phyloP scores from a whole-genome alignment of 2,113 vertebrate species.

The Lethenteron reissneri region DNA sequence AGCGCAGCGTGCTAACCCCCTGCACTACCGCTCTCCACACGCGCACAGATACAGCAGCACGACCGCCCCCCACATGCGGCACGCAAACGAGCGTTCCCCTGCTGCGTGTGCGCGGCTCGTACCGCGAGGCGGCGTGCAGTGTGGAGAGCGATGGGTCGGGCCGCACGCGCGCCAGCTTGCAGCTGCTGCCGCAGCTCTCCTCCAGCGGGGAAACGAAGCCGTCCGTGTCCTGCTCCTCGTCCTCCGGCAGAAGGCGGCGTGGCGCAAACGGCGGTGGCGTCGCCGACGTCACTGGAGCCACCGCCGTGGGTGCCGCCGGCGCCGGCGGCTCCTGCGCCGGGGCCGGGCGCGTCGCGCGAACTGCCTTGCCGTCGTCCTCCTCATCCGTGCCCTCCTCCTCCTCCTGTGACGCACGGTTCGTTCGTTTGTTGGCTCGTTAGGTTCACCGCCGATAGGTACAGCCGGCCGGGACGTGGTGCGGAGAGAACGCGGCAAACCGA shows the following conservation, averaged over 20 bases:
- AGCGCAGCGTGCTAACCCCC: too few species aligned
- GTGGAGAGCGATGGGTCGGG: conserved; percentile 63
- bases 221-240: conserved; percentile 57
- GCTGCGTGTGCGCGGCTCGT: conserved; percentile 16
- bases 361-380: conserved; percentile 32
- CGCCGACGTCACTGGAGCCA: not conserved
- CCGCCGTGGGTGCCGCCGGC: not conserved
- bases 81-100: too few species aligned
- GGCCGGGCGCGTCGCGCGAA: conserved; percentile 20
- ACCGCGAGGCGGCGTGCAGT: conserved; percentile 76
- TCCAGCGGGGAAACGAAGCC: conserved; percentile 78
- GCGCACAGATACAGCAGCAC: too few species aligned
- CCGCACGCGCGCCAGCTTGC: conserved; percentile 7
- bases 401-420: conserved; percentile 25
- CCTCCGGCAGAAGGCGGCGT: conserved; percentile 36
- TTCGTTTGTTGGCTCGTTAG: too few species aligned
- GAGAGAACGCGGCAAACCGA: too few species aligned
- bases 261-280: not conserved
- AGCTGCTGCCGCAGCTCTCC: conserved; percentile 45
- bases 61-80: too few species aligned
- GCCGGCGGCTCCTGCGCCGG: too few species aligned
- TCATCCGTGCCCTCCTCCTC: conserved; percentile 82
- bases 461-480: too few species aligned
- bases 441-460: too few species aligned
- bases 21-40: too few species aligned